Conservation (phyloP, 2,797 vertebrate genomes). For the Silurus lanzhouensis region DNA sequence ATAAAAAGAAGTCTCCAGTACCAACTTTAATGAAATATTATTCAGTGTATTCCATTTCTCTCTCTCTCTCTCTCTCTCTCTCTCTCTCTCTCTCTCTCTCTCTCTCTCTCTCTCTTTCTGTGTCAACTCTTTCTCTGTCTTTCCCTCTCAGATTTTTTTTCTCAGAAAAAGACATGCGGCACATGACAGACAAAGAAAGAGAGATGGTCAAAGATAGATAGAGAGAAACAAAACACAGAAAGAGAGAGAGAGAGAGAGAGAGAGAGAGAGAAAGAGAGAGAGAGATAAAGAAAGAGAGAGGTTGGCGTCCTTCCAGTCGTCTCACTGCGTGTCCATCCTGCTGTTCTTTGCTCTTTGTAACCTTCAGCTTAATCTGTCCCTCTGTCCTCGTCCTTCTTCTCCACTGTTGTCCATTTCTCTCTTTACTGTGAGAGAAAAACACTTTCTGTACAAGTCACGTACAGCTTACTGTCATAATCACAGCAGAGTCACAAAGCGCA, state of each 20-base stretch:
- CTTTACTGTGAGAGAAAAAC: background rate
- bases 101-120: background rate
- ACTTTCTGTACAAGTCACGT: background rate
- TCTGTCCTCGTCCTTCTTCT: constrained; percentile 15
- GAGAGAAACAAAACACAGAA: background rate
- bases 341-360: constrained; percentile 41
- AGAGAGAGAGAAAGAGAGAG: background rate
- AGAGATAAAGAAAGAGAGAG: background rate
- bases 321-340: constrained; percentile 29
- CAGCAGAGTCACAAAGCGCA: background rate
- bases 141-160: too few species aligned
- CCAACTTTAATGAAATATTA: too few species aligned
- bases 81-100: background rate
- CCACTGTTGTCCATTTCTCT: background rate
- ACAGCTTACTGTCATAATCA: background rate
- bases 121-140: background rate
- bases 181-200: constrained; percentile 1
- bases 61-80: background rate
- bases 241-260: background rate
- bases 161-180: background rate
- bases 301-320: constrained; percentile 44
- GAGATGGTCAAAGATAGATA: background rate
- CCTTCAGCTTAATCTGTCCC: constrained; percentile 50
- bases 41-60: background rate
- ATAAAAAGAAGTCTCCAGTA: too few species aligned